Conservation (phyloP, 2,797 vertebrate genomes). For the Amphiprion clarkii region DNA sequence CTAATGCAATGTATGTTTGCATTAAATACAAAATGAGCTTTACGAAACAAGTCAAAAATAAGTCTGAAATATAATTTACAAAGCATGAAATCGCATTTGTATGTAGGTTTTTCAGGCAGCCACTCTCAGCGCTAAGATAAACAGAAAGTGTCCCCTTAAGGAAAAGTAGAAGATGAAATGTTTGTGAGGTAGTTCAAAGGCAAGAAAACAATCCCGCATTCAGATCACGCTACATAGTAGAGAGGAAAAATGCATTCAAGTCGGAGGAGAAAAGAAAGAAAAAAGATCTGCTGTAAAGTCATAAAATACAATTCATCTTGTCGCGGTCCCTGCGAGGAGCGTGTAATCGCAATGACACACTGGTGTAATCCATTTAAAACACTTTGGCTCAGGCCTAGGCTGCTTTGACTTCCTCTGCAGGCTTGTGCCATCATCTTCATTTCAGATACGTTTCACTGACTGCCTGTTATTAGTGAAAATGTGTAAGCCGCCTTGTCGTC, state of each 20-base stretch:
- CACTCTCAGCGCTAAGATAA: slow-evolving; percentile 36
- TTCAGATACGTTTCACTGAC: slow-evolving; percentile 70
- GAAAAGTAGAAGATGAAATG: slow-evolving; percentile 54
- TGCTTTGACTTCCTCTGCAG: slow-evolving; percentile 74
- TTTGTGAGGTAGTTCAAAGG: slow-evolving; percentile 66
- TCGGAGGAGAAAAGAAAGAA: slow-evolving; percentile 62
- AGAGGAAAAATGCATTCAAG: slow-evolving; percentile 60
- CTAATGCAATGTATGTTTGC: slow-evolving; percentile 2
- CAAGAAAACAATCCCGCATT: slow-evolving; percentile 73
- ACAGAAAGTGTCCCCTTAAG: slow-evolving; percentile 49
- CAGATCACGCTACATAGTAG: slow-evolving; percentile 47
- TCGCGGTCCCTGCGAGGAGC: slow-evolving; percentile 75
- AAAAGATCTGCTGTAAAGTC: slow-evolving; percentile 78
- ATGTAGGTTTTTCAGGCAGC: slow-evolving; percentile 26
- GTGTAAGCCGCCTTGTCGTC: slow-evolving; percentile 71
- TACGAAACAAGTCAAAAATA: slow-evolving; percentile 12
- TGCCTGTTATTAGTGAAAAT: slow-evolving; percentile 75
- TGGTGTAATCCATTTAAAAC: slow-evolving; percentile 87
- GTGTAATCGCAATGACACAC: slow-evolving; percentile 87
- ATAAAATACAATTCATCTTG: slow-evolving; percentile 82
- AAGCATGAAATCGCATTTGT: slow-evolving; percentile 30
- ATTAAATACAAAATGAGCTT: slow-evolving; percentile 14
- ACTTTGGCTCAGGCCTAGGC: slow-evolving; percentile 79
- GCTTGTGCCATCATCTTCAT: slow-evolving; percentile 67
- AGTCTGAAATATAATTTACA: slow-evolving; percentile 34